Percentiles rank a stretch among this genome's conserved stretches.
Evolutionary conservation across 1,140 invertebrate genomes (phyloP).

Genomic region (Polypedilum vanderplanki): DNA sequence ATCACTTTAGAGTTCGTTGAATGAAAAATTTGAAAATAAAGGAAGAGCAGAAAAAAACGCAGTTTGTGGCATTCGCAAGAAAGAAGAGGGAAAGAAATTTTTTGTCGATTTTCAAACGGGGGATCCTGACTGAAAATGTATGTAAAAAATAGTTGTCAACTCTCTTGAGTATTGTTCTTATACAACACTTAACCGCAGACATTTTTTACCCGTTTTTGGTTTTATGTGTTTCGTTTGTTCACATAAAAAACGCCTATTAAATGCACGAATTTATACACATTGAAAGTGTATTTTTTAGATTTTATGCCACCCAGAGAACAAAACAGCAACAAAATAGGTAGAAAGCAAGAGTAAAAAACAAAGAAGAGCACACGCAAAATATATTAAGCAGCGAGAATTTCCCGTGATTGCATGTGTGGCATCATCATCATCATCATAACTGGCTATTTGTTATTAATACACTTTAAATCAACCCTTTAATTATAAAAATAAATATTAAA

Average conservation of each 20-base stretch:
- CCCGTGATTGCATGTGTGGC: not conserved
- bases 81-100: not conserved
- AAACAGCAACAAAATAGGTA: not conserved
- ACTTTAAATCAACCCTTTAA: slow-evolving; percentile 19
- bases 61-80: not conserved
- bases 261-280: not conserved
- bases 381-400: not conserved
- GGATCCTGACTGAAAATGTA: not conserved
- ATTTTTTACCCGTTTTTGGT: not conserved
- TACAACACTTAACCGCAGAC: not conserved
- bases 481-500: slow-evolving; percentile 20
- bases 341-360: too few relatives aligned
- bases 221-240: not conserved
- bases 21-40: not conserved
- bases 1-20: not conserved
- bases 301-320: slow-evolving; percentile 16
- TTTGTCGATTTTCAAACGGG: not conserved
- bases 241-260: slow-evolving; percentile 18
- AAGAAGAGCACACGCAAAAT: not conserved
- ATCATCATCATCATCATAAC: not conserved
- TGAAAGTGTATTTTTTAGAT: not conserved
- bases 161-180: slow-evolving; percentile 13
- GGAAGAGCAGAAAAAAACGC: not conserved
- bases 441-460: slow-evolving; percentile 1
- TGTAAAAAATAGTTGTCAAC: slow-evolving; percentile 18